Evolutionary conservation across 2,797 vertebrate genomes (phyloP), one percentile per base, ranked within the genome.

Genomic region (Simalia tracyae): DNA sequence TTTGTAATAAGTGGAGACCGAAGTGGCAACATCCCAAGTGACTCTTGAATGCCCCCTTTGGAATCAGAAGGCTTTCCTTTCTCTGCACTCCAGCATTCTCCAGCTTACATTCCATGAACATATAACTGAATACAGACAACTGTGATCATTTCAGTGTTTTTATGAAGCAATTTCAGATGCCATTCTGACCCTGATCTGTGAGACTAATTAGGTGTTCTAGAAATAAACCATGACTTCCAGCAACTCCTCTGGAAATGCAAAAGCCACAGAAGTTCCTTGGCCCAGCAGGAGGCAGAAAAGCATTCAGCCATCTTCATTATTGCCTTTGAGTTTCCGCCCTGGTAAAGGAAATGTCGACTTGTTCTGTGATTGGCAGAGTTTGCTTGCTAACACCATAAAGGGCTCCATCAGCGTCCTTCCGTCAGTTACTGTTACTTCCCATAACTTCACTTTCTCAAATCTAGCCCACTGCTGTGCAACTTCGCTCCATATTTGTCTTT

Each of bases 301-400:
- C 66, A 86, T 81, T 95, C 95, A 98, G 95, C 98, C 98, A 96
- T 99, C 99, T 0, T 97, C 98, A 93, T 98, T 98, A 22, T 98
- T 98, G 56, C 98, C 98, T 96, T 98, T 99, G 98, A 97, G 98
- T 93, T 98, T 99, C 96, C 98, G 98, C 46, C 98, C 99, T 0
- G 99, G 98, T 96, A 99, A 96, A 85, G 99, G 99, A 94, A 99
- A 99, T 59, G 98, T 93, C 0, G 99, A 98, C 96, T 99, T 99
- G 98, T 98, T 99, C 97, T 99, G 99, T 2, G 98, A 98, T 93
- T 99, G 99, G 0, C 98, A 99, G 92, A 99, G 98, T 95, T 98
- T 99, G 97, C 98, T 99, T 91, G 99, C 99, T 94, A 99, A 96
- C 86, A 98, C 97, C 12, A 98, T 99, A 97, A 99, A 99, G 1